phyloP scores from a whole-genome alignment of 2,888 invertebrate genomes.

The Dasypolia templi region DNA sequence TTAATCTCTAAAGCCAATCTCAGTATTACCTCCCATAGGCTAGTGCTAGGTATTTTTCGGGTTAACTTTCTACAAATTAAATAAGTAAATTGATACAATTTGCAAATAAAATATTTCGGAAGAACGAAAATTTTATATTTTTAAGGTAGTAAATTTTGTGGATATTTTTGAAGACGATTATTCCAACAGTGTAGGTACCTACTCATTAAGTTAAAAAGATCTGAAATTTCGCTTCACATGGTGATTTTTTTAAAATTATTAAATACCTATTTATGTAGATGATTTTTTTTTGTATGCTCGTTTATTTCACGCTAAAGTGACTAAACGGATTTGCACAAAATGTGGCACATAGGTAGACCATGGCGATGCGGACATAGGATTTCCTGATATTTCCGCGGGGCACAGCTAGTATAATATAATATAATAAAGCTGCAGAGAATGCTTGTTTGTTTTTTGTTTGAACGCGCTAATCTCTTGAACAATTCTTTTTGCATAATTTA shows the following conservation, averaged over 20 bases:
- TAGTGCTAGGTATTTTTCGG: not conserved
- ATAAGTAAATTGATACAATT: not conserved
- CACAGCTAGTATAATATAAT: too few relatives aligned
- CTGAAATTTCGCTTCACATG: not conserved
- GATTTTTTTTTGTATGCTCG: too few relatives aligned
- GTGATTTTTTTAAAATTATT: too few relatives aligned
- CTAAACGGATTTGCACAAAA: too few relatives aligned
- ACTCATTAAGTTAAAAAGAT: not conserved
- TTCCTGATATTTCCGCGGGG: too few relatives aligned
- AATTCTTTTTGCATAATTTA: not conserved
- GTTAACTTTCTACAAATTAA: not conserved
- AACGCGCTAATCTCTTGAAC: not conserved
- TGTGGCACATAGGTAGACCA: too few relatives aligned
- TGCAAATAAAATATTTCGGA: not conserved
- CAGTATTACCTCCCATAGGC: not conserved
- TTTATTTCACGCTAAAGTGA: too few relatives aligned
- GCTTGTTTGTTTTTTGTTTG: not conserved
- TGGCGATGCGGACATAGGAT: too few relatives aligned
- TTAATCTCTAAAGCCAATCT: constrained; percentile 24
- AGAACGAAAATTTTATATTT: not conserved
- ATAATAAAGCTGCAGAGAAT: not conserved
- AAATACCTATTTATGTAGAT: too few relatives aligned
- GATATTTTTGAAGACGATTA: not conserved
- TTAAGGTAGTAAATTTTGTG: not conserved
- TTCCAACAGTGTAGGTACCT: not conserved